phyloP scores from a whole-genome alignment of 2,113 vertebrate genomes.

The Tetrax tetrax region DNA sequence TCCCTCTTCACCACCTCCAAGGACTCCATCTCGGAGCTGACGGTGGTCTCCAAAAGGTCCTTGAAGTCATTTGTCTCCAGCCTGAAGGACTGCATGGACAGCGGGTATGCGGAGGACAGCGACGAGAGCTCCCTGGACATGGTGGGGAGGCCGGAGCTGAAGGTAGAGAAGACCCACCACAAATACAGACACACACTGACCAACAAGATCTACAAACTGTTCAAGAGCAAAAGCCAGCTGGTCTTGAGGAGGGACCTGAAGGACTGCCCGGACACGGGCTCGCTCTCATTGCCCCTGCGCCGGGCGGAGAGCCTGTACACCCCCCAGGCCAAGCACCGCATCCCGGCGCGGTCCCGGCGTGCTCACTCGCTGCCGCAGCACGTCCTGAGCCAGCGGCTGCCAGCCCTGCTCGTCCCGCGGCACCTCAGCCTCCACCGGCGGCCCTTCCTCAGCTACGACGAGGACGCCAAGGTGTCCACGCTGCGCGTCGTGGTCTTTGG shows the following conservation, averaged over 20 bases:
- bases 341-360: conserved; percentile 79
- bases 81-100: conserved; percentile 87
- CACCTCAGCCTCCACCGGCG: conserved; percentile 79
- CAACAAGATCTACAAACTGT: conserved; percentile 84
- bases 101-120: conserved; percentile 88
- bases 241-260: conserved; percentile 63
- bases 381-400: conserved; percentile 61
- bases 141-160: conserved; percentile 21
- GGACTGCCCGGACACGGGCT: background rate
- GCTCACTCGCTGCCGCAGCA: conserved; percentile 91
- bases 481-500: conserved; percentile 94
- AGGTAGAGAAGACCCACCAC: conserved; percentile 34
- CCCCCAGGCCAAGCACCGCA: conserved; percentile 66
- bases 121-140: conserved; percentile 79
- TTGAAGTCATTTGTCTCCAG: conserved; percentile 84
- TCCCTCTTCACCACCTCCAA: conserved; percentile 76
- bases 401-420: conserved; percentile 29
- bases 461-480: conserved; percentile 80
- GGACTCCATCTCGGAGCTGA: conserved; percentile 84
- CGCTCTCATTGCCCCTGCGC: conserved; percentile 47
- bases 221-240: conserved; percentile 82
- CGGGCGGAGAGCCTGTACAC: conserved; percentile 87
- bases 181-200: conserved; percentile 74
- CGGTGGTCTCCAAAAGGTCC: conserved; percentile 78
- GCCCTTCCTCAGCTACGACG: conserved; percentile 89